Evolutionary conservation across 2,888 invertebrate species (phyloP).

Genomic region (Camptogramma bilineatum): DNA sequence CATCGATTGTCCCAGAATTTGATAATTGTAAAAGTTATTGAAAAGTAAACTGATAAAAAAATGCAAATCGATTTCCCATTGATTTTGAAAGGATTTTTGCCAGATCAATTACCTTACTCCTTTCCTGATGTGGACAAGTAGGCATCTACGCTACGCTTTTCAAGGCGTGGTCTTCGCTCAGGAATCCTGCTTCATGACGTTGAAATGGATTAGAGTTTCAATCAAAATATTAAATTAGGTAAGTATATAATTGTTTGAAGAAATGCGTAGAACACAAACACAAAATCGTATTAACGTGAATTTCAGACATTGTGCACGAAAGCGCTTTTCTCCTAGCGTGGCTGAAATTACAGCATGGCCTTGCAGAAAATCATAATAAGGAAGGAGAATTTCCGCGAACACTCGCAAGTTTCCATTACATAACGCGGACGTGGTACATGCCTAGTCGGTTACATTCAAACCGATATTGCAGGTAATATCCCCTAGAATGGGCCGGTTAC

Average conservation of each 20-base stretch:
- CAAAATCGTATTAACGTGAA: constrained; percentile 4
- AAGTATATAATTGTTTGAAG: not conserved
- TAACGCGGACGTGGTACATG: constrained; percentile 3
- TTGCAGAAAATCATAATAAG: constrained; percentile 16
- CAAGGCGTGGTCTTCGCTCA: no score
- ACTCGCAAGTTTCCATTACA: constrained; percentile 19
- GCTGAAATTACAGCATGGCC: constrained; percentile 14
- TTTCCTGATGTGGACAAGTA: no score
- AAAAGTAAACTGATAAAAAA: no score
- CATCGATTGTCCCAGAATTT: no score
- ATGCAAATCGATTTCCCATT: no score
- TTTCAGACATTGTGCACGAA: constrained; percentile 13
- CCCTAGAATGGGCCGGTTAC: constrained; percentile 33
- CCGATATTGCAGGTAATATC: constrained; percentile 37
- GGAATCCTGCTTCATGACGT: not conserved
- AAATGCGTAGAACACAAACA: constrained; percentile 1
- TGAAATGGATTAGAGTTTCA: not conserved
- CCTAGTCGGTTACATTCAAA: constrained; percentile 27
- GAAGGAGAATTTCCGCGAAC: constrained; percentile 10
- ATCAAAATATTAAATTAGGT: not conserved
- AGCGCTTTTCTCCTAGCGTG: constrained; percentile 6
- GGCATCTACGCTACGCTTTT: no score
- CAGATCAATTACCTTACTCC: no score
- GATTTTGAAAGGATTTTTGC: no score
- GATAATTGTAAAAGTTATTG: no score